Conservation (phyloP, 64 coral and sea anemone genomes). For the Stichodactyla mertensii region DNA sequence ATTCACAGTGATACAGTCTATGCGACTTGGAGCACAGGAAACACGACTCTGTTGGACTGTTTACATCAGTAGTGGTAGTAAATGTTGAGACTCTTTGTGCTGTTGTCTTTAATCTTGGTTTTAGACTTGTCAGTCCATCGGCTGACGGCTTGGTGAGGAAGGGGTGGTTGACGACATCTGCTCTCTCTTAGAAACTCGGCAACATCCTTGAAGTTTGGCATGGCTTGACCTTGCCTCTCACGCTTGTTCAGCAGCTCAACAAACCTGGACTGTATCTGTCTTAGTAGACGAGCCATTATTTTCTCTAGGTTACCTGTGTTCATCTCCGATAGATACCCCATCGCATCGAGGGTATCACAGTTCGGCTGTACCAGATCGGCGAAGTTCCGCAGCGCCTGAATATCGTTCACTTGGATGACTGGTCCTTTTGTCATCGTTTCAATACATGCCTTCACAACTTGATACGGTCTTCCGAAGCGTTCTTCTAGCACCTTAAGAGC, state of each 20-base stretch:
- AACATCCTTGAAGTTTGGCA: conserved; percentile 54
- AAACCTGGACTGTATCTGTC: conserved; percentile 52
- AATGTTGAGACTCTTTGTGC: not conserved
- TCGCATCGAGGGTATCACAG: conserved; percentile 41
- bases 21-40: not conserved
- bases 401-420: not conserved
- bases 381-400: conserved; percentile 30
- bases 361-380: conserved; percentile 41
- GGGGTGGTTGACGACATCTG: not conserved
- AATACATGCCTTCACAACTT: no score
- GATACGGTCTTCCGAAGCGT: no score
- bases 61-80: not conserved
- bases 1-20: conserved; percentile 31
- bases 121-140: not conserved
- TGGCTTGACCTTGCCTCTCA: conserved; percentile 23
- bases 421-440: no score
- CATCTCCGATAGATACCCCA: conserved; percentile 45
- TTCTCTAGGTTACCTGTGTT: conserved; percentile 48
- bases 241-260: conserved; percentile 23
- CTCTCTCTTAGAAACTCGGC: conserved; percentile 39
- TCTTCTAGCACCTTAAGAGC: no score
- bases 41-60: not conserved
- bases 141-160: not conserved
- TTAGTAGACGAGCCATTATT: conserved; percentile 31
- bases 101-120: not conserved